Conservation (phyloP, 1,140 invertebrate genomes). For the Cydia splendana region DNA sequence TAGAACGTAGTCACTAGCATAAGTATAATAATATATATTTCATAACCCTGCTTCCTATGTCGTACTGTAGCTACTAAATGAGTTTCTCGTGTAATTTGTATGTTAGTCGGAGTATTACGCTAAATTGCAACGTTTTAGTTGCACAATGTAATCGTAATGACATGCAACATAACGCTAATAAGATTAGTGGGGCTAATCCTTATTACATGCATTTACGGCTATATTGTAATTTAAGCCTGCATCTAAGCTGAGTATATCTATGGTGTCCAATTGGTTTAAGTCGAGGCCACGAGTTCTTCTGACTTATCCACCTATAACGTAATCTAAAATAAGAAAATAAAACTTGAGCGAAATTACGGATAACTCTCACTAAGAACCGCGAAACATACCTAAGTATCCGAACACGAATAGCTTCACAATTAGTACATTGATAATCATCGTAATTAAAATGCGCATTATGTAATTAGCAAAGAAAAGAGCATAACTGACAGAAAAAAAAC, state of each 20-base stretch:
- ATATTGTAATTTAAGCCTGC: neutral
- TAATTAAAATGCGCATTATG: too few relatives aligned
- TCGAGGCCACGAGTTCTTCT: neutral
- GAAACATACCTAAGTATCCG: too few relatives aligned
- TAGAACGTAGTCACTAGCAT: neutral
- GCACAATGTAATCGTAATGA: slow-evolving; percentile 11
- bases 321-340: neutral
- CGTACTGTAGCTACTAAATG: neutral
- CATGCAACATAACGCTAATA: slow-evolving; percentile 4
- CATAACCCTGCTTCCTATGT: slow-evolving; percentile 1
- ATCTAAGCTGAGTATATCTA: neutral
- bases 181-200: slow-evolving; percentile 1
- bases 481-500: too few relatives aligned
- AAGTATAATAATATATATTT: neutral
- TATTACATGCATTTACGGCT: neutral
- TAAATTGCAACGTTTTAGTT: slow-evolving; percentile 17
- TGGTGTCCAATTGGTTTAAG: neutral
- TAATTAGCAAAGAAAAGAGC: too few relatives aligned
- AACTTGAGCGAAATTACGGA: neutral
- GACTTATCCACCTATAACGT: neutral
- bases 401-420: too few relatives aligned
- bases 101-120: neutral
- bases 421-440: too few relatives aligned
- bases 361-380: too few relatives aligned
- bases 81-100: slow-evolving; percentile 9